Evolutionary conservation across 2,113 vertebrate species (phyloP).

Genomic region (Oxygymnocypris stewartii): DNA sequence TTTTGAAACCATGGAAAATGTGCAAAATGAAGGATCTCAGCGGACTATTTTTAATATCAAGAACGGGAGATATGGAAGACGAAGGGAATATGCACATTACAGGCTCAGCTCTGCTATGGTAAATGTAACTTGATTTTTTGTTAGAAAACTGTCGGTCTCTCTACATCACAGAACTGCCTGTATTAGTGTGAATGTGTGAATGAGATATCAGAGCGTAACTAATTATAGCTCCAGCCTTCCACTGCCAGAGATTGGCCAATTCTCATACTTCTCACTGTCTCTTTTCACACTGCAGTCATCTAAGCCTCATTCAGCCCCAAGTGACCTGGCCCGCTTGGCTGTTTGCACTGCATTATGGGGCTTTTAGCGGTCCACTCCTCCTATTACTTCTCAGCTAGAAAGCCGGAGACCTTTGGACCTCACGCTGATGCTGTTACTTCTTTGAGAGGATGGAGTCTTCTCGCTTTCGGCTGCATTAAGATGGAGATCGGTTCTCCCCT

Average conservation of each 20-base stretch:
- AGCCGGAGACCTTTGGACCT: constrained; percentile 41
- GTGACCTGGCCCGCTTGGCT: constrained; percentile 31
- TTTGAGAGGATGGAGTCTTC: constrained; percentile 42
- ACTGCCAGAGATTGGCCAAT: neutral
- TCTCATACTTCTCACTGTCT: constrained; percentile 9
- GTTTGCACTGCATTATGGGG: constrained; percentile 50
- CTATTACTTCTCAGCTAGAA: constrained; percentile 38
- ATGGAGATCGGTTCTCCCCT: constrained; percentile 41
- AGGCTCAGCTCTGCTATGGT: constrained; percentile 1
- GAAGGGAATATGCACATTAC: constrained; percentile 8
- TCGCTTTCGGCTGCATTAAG: constrained; percentile 39
- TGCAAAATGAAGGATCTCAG: constrained; percentile 24
- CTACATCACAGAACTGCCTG: neutral
- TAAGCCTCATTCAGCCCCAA: constrained; percentile 33
- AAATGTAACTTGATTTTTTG: constrained; percentile 6
- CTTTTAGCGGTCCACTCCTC: constrained; percentile 28
- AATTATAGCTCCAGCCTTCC: constrained; percentile 29
- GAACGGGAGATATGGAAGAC: constrained; percentile 4
- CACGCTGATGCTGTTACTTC: constrained; percentile 30
- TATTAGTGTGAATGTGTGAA: constrained; percentile 17
- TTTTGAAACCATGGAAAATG: constrained; percentile 19
- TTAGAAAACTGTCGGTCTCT: neutral
- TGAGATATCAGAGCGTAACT: constrained; percentile 32
- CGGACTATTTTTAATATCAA: constrained; percentile 35
- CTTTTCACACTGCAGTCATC: constrained; percentile 39